Base-by-base conservation (phyloP, 1,140 invertebrate species). In the Drosophila serrata region DNA sequence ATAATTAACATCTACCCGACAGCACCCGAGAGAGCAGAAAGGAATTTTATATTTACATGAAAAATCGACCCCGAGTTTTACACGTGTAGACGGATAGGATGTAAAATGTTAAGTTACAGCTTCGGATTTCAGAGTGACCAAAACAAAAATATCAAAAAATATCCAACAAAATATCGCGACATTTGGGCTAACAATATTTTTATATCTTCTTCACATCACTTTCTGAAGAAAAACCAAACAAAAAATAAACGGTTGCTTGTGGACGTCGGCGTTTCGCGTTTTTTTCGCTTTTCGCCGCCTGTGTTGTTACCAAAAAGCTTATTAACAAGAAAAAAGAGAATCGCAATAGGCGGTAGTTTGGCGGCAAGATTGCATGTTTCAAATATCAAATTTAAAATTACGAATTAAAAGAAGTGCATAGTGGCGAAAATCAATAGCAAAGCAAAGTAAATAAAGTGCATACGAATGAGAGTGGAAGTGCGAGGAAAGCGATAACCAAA, bases 391-490 rank as follows among this genome's bases (percentile, higher is more conserved):
- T 24, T 17, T 12, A 11, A n/a, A 29, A n/a, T n/a, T 17, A 42
- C 9, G n/a, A n/a, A n/a, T n/a, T n/a, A 13, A 37, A 24, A 27
- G 29, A 5, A 12, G 64, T 82, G 68, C 81, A 80, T 57, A 72
- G 68, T 81, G 81, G 67, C 75, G 82, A 75, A 86, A 86, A 86
- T 86, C 82, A 86, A 86, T 86, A 81, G 81, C 79, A 81, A 81
- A 90, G 85, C 82, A 78, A 79, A 86, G 75, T 86, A 72, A 90
- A 90, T 88, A 84, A 88, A 88, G 86, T 88, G 85, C 85, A 88
- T 86, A 64, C 78, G 68, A 69, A 49, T 40, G 55, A 60, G 77
- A 64, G 65, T 58, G 60, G 49, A 43, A 63, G 75, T 40, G 55
- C 65, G 42, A 40, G 35, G 22, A 46, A 69, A 59, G 51, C 33